A percentile compares a stretch with the other conserved stretches of the same genome.
These are phyloP conservation scores for Euplexia lucipara DNA, from an alignment of 2,888 invertebrate species.

Conservation along the genomic window DNA sequence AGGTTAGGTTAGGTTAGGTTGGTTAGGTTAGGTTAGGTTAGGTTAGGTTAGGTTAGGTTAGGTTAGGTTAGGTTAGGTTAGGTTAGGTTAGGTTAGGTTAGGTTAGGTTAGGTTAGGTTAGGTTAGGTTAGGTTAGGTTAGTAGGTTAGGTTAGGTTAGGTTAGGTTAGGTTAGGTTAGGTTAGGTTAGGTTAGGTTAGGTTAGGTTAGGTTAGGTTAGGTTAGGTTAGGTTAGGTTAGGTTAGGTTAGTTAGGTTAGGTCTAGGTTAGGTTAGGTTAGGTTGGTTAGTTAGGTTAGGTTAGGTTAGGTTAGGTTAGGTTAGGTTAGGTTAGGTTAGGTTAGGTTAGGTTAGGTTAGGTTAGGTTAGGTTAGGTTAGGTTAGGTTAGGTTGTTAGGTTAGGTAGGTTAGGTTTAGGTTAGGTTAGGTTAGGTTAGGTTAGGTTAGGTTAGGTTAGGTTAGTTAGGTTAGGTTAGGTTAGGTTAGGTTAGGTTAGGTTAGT, in stretches of 20 bases:
- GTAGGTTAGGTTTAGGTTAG: constrained; percentile 28
- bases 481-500: constrained; percentile 40
- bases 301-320: constrained; percentile 29
- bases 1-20: constrained; percentile 30
- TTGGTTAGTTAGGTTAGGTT: constrained; percentile 31
- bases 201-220: constrained; percentile 32
- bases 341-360: constrained; percentile 29
- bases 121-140: constrained; percentile 31
- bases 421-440: constrained; percentile 30
- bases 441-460: constrained; percentile 33
- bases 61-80: constrained; percentile 28
- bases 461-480: constrained; percentile 30
- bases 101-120: constrained; percentile 27
- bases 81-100: constrained; percentile 32
- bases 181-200: constrained; percentile 30
- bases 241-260: constrained; percentile 28
- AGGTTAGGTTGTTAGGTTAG: too few species aligned
- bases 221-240: constrained; percentile 30
- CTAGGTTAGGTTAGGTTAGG: constrained; percentile 32
- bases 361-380: constrained; percentile 28
- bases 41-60: constrained; percentile 35
- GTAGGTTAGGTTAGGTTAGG: too few species aligned
- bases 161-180: constrained; percentile 30
- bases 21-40: constrained; percentile 36
- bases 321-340: constrained; percentile 31